These are phyloP conservation scores for Zophobas morio DNA, from an alignment of 1,140 invertebrate species.

Conservation along the genomic window DNA sequence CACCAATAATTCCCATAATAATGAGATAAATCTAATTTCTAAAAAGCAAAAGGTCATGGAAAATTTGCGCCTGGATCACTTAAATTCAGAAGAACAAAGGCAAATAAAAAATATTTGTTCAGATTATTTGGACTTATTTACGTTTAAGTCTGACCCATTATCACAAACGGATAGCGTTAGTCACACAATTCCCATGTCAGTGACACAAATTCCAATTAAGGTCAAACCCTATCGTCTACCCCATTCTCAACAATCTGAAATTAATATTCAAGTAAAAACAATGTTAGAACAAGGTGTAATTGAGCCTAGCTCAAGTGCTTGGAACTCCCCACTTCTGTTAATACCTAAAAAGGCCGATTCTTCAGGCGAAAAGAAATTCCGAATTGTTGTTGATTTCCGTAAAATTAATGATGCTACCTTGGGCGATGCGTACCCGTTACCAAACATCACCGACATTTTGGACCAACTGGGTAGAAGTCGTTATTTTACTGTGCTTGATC, in stretches of 20 bases:
- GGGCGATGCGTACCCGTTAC: slow-evolving; percentile 69
- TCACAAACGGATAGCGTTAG: slow-evolving; percentile 14
- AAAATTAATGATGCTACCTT: slow-evolving; percentile 64
- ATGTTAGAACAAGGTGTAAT: slow-evolving; percentile 53
- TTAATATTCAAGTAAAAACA: slow-evolving; percentile 54
- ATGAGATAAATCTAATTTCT: neutral
- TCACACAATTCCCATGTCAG: slow-evolving; percentile 24
- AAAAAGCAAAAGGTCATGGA: neutral
- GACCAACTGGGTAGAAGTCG: slow-evolving; percentile 65
- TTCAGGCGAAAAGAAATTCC: slow-evolving; percentile 57
- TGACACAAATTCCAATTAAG: neutral
- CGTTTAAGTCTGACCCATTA: neutral
- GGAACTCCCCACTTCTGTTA: slow-evolving; percentile 51
- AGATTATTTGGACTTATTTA: neutral
- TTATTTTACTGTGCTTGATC: slow-evolving; percentile 69
- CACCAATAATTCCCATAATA: neutral
- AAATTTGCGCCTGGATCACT: slow-evolving; percentile 1
- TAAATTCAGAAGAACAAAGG: slow-evolving; percentile 6
- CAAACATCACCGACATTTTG: slow-evolving; percentile 68
- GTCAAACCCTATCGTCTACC: slow-evolving; percentile 52
- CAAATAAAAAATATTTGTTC: neutral
- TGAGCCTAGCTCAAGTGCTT: slow-evolving; percentile 44
- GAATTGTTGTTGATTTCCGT: slow-evolving; percentile 65
- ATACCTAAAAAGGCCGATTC: slow-evolving; percentile 57
- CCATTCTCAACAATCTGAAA: slow-evolving; percentile 50